These are phyloP conservation scores for Temnothorax longispinosus DNA, from an alignment of 1,140 invertebrate species.

Conservation along the genomic window DNA sequence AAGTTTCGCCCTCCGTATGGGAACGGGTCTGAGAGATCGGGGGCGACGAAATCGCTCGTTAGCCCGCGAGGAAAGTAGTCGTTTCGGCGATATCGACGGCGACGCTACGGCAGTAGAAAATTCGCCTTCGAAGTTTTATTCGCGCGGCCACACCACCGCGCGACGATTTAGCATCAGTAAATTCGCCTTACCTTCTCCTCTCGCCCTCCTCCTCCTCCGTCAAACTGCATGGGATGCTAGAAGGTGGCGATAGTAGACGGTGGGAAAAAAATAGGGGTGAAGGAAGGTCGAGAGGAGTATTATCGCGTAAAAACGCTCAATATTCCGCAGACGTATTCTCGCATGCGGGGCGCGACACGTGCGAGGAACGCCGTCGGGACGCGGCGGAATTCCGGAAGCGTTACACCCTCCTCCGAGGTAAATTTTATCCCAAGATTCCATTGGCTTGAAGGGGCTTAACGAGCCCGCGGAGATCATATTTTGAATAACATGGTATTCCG, in stretches of 20 bases:
- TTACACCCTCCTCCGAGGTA: slow-evolving; percentile 18
- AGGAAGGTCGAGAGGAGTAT: not conserved
- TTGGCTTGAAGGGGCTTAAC: slow-evolving; percentile 44
- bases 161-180: slow-evolving; percentile 66
- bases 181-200: slow-evolving; percentile 4
- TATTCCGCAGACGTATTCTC: slow-evolving; percentile 64
- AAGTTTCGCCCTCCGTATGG: not conserved
- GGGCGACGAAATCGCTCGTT: slow-evolving; percentile 71
- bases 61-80: slow-evolving; percentile 60
- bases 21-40: slow-evolving; percentile 53
- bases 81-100: slow-evolving; percentile 60
- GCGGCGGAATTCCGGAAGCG: slow-evolving; percentile 33
- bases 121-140: slow-evolving; percentile 62
- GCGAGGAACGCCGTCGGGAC: slow-evolving; percentile 23
- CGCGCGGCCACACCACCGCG: slow-evolving; percentile 7
- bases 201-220: not conserved
- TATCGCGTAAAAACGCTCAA: slow-evolving; percentile 59
- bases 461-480: slow-evolving; percentile 33
- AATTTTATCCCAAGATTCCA: slow-evolving; percentile 51
- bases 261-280: not conserved
- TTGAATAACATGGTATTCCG: slow-evolving; percentile 27
- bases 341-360: slow-evolving; percentile 40
- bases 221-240: not conserved
- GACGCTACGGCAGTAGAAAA: slow-evolving; percentile 1
- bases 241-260: slow-evolving; percentile 10